phyloP scores from a whole-genome alignment of 2,888 invertebrate genomes.

The Abrostola tripartita region DNA sequence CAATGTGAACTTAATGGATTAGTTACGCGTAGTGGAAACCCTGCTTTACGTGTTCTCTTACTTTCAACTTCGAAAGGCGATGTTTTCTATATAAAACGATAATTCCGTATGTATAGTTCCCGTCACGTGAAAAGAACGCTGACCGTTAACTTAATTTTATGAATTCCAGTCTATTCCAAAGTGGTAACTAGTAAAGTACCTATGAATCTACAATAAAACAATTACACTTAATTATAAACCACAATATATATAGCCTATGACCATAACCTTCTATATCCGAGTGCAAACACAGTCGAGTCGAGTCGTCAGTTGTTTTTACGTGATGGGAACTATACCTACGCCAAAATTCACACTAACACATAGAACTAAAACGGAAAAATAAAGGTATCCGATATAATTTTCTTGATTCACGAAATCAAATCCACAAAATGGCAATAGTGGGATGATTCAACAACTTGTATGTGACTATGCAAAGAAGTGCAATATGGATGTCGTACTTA shows the following conservation, averaged over 20 bases:
- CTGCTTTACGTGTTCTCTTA: slow-evolving; percentile 31
- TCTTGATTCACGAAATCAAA: slow-evolving; percentile 1
- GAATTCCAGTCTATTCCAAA: no score
- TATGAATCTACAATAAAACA: no score
- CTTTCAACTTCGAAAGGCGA: slow-evolving; percentile 34
- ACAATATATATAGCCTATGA: no score
- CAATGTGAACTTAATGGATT: slow-evolving; percentile 1
- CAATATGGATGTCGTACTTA: slow-evolving; percentile 65
- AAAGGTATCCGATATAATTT: slow-evolving; percentile 1
- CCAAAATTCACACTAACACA: not conserved
- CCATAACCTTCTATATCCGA: no score
- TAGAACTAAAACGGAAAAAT: slow-evolving; percentile 27
- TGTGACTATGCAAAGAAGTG: slow-evolving; percentile 25
- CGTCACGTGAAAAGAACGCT: no score
- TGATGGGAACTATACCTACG: no score
- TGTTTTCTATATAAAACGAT: slow-evolving; percentile 4
- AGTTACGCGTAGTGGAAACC: slow-evolving; percentile 16
- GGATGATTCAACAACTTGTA: slow-evolving; percentile 16
- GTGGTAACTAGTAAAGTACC: no score
- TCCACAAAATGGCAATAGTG: not conserved
- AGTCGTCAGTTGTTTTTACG: not conserved
- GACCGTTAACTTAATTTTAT: no score
- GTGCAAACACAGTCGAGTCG: no score
- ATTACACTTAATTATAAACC: no score
- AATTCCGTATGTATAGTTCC: slow-evolving; percentile 10